These are phyloP conservation scores for Oxyruncus cristatus DNA, from an alignment of 2,113 vertebrate species.

Conservation along the genomic window DNA sequence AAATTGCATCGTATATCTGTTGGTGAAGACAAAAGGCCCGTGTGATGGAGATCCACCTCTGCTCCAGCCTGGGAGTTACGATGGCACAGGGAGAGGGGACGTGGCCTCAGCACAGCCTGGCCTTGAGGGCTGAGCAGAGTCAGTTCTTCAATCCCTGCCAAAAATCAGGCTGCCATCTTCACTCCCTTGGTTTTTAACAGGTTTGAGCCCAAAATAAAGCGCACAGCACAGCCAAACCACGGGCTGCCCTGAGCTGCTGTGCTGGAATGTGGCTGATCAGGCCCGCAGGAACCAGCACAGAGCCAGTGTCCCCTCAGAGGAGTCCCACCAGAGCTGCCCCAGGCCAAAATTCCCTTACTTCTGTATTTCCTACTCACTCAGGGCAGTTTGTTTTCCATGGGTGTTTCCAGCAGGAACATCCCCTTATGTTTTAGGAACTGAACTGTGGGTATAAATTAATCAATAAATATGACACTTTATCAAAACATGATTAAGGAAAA, in stretches of 20 bases:
- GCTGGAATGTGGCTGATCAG: background rate
- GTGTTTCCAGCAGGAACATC: background rate
- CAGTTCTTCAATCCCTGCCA: background rate
- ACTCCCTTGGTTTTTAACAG: background rate
- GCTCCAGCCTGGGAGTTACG: background rate
- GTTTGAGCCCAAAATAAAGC: background rate
- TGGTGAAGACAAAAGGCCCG: conserved; percentile 2
- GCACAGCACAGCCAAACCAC: background rate
- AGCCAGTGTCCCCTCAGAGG: fast-evolving
- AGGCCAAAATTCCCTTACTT: background rate
- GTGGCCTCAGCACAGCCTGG: background rate
- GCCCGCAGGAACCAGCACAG: fast-evolving
- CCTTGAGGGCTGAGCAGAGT: background rate
- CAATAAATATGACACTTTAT: background rate
- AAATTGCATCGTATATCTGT: conserved; percentile 66
- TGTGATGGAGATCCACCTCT: background rate
- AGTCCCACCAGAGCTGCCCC: background rate
- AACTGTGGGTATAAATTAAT: background rate
- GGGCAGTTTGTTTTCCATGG: background rate
- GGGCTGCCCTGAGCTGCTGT: background rate
- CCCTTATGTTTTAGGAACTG: background rate
- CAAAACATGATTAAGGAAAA: background rate
- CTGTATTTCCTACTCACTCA: background rate
- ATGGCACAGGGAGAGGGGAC: background rate
- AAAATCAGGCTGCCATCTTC: background rate